A percentile compares a stretch with the other conserved stretches of the same genome.
These are phyloP conservation scores for Matsumurasca onukii DNA, from an alignment of 1,140 invertebrate genomes.

Conservation along the genomic window DNA sequence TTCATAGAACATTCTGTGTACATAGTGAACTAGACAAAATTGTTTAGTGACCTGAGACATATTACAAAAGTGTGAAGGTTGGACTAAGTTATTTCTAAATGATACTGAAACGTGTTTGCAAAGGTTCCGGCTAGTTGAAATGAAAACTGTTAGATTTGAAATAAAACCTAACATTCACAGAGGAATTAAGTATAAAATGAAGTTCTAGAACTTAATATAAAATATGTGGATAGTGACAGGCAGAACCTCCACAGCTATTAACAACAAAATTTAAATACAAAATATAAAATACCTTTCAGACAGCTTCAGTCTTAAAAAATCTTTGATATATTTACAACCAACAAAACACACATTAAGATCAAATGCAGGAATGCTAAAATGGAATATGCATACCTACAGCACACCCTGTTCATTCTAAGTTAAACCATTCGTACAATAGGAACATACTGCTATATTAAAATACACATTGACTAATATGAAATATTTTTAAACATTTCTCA, in stretches of 20 bases:
- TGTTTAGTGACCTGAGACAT: not conserved
- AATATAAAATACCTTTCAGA: slow-evolving; percentile 10
- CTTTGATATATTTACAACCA: slow-evolving; percentile 1
- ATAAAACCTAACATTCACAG: not conserved
- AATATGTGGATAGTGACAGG: slow-evolving; percentile 7
- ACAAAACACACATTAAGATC: slow-evolving; percentile 4
- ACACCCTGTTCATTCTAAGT: not conserved
- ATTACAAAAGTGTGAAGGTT: not conserved
- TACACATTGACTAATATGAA: not conserved
- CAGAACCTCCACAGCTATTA: not conserved
- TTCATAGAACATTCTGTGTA: not conserved
- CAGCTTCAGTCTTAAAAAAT: not conserved
- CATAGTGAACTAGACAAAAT: slow-evolving; percentile 4
- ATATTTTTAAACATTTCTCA: slow-evolving; percentile 2
- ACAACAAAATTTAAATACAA: slow-evolving; percentile 5
- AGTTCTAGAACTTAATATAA: not conserved
- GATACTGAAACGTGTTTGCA: not conserved
- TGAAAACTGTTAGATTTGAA: not conserved
- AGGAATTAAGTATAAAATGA: not conserved
- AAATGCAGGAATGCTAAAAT: slow-evolving; percentile 7
- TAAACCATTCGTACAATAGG: not conserved
- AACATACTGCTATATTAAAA: too few species aligned
- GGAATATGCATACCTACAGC: slow-evolving; percentile 7
- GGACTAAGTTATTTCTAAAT: not conserved
- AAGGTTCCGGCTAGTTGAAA: too few species aligned